Conservation (phyloP, 2,888 invertebrate genomes). For the Griposia aprilina region DNA sequence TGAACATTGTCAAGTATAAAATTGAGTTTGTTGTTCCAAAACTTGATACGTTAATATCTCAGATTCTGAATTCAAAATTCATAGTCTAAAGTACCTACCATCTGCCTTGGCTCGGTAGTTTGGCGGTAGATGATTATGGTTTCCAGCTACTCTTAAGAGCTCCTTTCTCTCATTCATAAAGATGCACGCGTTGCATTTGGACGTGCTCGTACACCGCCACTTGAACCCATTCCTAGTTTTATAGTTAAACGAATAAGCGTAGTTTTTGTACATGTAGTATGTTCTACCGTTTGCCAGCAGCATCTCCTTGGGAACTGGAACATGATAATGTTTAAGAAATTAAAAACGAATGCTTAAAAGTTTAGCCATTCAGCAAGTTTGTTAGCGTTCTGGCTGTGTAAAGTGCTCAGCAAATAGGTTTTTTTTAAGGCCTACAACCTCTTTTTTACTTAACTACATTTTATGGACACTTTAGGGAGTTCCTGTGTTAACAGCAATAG, state of each 20-base stretch:
- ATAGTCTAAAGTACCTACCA: conserved; percentile 42
- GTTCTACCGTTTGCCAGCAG: conserved; percentile 41
- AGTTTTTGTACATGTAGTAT: conserved; percentile 50
- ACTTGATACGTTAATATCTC: not conserved
- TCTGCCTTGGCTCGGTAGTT: conserved; percentile 43
- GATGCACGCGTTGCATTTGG: conserved; percentile 52
- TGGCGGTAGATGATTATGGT: conserved; percentile 51
- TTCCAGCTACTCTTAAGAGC: conserved; percentile 24
- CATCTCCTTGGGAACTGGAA: conserved; percentile 52
- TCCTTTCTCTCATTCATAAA: conserved; percentile 33
- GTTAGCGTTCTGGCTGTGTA: not conserved
- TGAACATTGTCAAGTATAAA: not conserved
- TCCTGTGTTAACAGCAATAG: not conserved
- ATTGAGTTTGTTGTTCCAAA: not conserved
- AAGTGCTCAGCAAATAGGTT: not conserved
- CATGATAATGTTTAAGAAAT: not conserved
- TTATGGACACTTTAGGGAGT: not conserved
- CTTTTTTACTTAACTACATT: not conserved
- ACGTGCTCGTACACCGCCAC: conserved; percentile 61
- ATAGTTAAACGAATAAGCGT: conserved; percentile 50
- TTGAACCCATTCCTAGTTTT: conserved; percentile 24
- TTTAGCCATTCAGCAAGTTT: not conserved
- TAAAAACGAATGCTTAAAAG: not conserved
- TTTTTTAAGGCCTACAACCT: not conserved
- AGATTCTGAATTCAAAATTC: not conserved